A percentile compares a stretch with the other conserved stretches of the same genome.
These are phyloP conservation scores for Calameuta idolon DNA, from an alignment of 2,888 invertebrate species.

Conservation along the genomic window DNA sequence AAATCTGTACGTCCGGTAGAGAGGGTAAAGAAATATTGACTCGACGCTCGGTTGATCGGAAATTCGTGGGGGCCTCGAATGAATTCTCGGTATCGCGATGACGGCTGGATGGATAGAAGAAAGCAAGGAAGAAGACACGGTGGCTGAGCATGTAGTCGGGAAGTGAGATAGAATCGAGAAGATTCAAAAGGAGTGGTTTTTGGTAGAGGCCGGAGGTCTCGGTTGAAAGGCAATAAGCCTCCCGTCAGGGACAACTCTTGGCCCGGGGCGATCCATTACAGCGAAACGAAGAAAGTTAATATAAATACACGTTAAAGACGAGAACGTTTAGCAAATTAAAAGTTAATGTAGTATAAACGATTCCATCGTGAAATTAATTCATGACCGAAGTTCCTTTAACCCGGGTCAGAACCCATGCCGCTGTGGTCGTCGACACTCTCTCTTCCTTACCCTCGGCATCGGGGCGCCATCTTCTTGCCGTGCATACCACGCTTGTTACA, in stretches of 20 bases:
- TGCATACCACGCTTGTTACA: constrained; percentile 50
- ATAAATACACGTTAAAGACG: constrained; percentile 35
- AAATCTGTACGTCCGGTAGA: background rate
- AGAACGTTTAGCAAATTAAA: constrained; percentile 48
- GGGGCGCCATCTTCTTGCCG: constrained; percentile 18
- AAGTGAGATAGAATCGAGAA: background rate
- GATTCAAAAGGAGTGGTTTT: constrained; percentile 2
- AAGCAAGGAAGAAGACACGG: background rate
- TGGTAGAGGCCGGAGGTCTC: constrained; percentile 3
- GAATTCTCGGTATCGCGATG: background rate
- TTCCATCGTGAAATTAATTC: constrained; percentile 51
- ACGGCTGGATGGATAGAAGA: background rate
- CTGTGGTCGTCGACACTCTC: constrained; percentile 5
- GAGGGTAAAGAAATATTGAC: background rate
- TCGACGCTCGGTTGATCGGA: background rate
- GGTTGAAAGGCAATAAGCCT: constrained; percentile 35
- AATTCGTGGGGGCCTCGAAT: background rate
- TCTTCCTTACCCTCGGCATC: background rate
- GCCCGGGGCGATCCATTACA: constrained; percentile 37
- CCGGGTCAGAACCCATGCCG: background rate
- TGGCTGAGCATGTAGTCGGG: constrained; percentile 5
- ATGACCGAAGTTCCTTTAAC: constrained; percentile 40
- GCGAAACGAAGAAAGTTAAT: constrained; percentile 40
- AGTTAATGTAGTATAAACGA: constrained; percentile 51
- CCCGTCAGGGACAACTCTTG: constrained; percentile 39